Evolutionary conservation across 2,888 invertebrate species (phyloP), one percentile per base, ranked within the genome.

Genomic region (Strigamia maritima): DNA sequence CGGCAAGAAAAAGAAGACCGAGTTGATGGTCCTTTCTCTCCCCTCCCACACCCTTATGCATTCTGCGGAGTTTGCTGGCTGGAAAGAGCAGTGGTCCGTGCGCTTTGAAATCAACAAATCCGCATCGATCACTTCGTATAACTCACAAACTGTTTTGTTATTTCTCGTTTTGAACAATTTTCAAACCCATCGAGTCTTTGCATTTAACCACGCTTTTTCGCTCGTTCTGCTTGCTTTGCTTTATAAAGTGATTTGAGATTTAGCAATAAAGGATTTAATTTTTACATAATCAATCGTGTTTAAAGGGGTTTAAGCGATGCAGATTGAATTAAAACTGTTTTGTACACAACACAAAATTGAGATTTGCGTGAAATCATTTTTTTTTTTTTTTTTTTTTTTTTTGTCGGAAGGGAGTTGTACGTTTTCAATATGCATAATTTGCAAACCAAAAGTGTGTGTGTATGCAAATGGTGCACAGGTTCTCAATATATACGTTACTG

Each of bases 101-200:
- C 70, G 28, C 70, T 70, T 70, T 70, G 70, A 70, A 70, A 70
- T 70, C 70, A 70, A 70, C 75, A 75, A 75, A 75, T 75, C 75
- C 75, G 35, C 75, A 75, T 75, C 40, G 75, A 75, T 75, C 70
- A 70, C 70, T 70, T 26, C 10, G 26, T 14, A 12, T 70, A 49
- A 49, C 49, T 49, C 49, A 14, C 14, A 10, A n/a, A 35, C 35
- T 35, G 35, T 6, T 35, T 35, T 35, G 35, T 35, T 14, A 35
- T 35, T 35, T 10, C 7, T 6, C 35, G 35, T 1, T 35, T 35
- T 35, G 35, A 35, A 35, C 35, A 35, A 35, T 40, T 40, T 40
- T 40, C 40, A n/a, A n/a, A n/a, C n/a, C n/a, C n/a, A n/a, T n/a
- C n/a, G n/a, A n/a, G n/a, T n/a, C n/a, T 35, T 35, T 35, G 35